Base-by-base conservation (phyloP, 2,888 invertebrate species). In the Spicauda simplicius region DNA sequence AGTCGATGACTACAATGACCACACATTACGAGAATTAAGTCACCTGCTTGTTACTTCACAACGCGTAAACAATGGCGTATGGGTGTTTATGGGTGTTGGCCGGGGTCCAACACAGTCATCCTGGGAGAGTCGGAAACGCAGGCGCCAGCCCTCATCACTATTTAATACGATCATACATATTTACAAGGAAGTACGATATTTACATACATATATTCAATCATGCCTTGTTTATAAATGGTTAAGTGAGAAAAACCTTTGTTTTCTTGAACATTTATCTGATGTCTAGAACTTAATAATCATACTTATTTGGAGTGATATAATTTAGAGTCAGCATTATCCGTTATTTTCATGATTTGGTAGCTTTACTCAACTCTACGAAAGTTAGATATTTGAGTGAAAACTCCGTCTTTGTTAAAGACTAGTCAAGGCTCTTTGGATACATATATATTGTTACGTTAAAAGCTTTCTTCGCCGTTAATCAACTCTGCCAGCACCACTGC, bases 161-260 rank as follows among this genome's bases (percentile, higher is more conserved):
- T 79, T 77, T 77, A 79, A 80, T 80, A 71, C 72, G 73, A 75
- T 80, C 81, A 81, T 82, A 79, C 80, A 81, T 80, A 83, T 81
- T 81, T 77, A 82, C 76, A 65, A 68, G 69, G 67, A 72, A 74
- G 69, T 79, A 79, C 74, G 79, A n/a, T n/a, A 77, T 79, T 79
- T 76, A 80, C 78, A 73, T 62, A 54, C 53, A 45, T 61, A 45
- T 33, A 55, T 64, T 56, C 64, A 50, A 62, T 68, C 62, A 62
- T 60, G 60, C 53, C 60, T 55, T 60, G 66, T 56, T 66, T 60
- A 66, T 60, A 55, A 66, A 61, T 66, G 66, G 20, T 30, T 45
- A 48, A 5, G 12, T 53, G 10, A 50, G n/a, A 16, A 50, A 50
- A 50, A 2, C 18, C 50, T 50, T 50, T 50, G 50, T 50, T 50